Evolutionary conservation across 2,113 vertebrate genomes (phyloP), one percentile per base, ranked within the genome.

Genomic region (Dicentrarchus labrax): DNA sequence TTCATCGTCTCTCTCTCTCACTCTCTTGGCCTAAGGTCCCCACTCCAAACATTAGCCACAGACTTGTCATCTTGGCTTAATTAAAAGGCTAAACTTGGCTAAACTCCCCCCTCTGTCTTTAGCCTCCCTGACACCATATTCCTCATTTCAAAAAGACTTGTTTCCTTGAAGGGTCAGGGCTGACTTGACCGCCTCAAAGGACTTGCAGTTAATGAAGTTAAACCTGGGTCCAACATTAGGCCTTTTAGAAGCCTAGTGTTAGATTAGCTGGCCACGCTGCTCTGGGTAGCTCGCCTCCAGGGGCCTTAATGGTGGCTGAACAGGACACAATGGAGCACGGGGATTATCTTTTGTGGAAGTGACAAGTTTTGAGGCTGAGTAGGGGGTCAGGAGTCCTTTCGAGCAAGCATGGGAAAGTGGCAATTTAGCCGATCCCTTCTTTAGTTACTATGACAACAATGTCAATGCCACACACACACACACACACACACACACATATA

Each of bases 281-380:
- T 65, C 85, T 5, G 60, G 92, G 80, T 67, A 59, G 47, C 54
- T 66, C 1, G 56, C 78, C 90, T 81, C 51, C 61, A 77, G 87
- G 86, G 89, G 76, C 69, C 71, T 73, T 66, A 88, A 86, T 59
- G 60, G 76, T 80, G 90, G 79, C 54, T 87, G 87, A 88, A 62
- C 78, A 83, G 75, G 76, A 89, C 78, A 92, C 91, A 94, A 91
- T 90, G 64, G 74, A 84, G 83, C 48, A 19, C 54, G 43, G 59
- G 74, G 82, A 90, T 91, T 89, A 88, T 74, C 87, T 84, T 93
- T 94, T 94, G 89, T 90, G 24, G 76, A 87, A 82, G 81, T 90
- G 89, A 91, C 90, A 86, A 72, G 59, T 90, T 90, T 78, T 84
- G 87, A 86, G 57, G 75, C 64, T 36, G 43, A 82, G 79, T 70